These are phyloP conservation scores for Tromatobia lineatoria DNA, from an alignment of 2,888 invertebrate genomes.

Conservation along the genomic window DNA sequence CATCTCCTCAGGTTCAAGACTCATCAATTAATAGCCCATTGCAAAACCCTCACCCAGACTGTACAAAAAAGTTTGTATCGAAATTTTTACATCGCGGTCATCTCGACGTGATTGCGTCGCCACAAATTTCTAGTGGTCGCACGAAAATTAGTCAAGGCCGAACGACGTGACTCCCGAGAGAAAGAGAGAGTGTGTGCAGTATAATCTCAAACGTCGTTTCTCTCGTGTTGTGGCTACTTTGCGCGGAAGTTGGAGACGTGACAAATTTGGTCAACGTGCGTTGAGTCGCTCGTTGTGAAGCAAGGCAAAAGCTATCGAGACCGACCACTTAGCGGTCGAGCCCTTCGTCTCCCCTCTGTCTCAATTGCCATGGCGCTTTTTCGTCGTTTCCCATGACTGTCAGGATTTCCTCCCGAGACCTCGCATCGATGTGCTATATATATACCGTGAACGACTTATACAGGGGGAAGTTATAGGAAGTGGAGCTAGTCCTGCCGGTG, in stretches of 20 bases:
- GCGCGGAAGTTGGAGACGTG: conserved; percentile 71
- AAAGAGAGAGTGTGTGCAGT: too few relatives aligned
- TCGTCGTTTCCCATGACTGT: conserved; percentile 66
- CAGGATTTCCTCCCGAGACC: conserved; percentile 48
- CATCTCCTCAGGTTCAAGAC: neutral
- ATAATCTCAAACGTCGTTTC: neutral
- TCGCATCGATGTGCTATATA: conserved; percentile 5
- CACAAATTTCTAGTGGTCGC: conserved; percentile 56
- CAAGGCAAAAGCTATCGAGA: conserved; percentile 25
- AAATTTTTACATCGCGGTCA: neutral
- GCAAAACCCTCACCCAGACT: too few relatives aligned
- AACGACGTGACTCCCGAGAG: conserved; percentile 39
- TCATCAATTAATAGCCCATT: neutral
- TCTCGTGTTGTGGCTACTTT: conserved; percentile 46
- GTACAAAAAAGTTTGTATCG: neutral
- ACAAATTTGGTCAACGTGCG: conserved; percentile 69
- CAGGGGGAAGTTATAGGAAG: conserved; percentile 38
- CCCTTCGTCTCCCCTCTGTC: conserved; percentile 9
- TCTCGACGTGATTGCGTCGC: neutral
- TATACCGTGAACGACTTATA: neutral
- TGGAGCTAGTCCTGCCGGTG: conserved; percentile 22
- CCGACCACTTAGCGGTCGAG: conserved; percentile 57
- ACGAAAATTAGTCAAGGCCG: conserved; percentile 72
- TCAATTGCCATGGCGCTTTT: conserved; percentile 31
- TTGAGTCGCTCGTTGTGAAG: neutral